phyloP scores from a whole-genome alignment of 2,888 invertebrate genomes.

The Teleogryllus oceanicus region DNA sequence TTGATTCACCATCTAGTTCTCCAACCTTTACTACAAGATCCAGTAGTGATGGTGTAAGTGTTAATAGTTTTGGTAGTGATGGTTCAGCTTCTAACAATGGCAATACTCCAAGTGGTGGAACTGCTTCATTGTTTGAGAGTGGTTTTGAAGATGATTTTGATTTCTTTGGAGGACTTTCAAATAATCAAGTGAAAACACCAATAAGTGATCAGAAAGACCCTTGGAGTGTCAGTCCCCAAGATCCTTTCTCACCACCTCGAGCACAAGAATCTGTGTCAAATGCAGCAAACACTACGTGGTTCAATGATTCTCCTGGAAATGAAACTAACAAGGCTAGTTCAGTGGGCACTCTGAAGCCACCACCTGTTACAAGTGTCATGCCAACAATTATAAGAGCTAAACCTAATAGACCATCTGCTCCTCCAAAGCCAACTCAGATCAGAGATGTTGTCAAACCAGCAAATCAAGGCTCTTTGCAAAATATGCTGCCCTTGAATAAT shows the following conservation, averaged over 20 bases:
- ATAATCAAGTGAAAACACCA: constrained; percentile 48
- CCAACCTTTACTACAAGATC: constrained; percentile 71
- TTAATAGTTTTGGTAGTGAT: constrained; percentile 73
- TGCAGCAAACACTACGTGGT: constrained; percentile 18
- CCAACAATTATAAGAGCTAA: constrained; percentile 75
- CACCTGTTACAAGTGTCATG: constrained; percentile 44
- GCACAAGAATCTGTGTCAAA: background rate
- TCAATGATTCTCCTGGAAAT: background rate
- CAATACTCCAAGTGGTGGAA: constrained; percentile 59
- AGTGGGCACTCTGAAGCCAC: background rate
- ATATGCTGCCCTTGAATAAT: constrained; percentile 46
- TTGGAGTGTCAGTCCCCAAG: constrained; percentile 49
- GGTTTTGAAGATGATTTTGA: constrained; percentile 84
- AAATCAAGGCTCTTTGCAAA: constrained; percentile 41
- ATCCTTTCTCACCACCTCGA: constrained; percentile 56
- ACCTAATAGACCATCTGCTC: constrained; percentile 55
- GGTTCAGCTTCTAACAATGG: constrained; percentile 54
- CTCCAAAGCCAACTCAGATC: constrained; percentile 44
- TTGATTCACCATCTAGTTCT: constrained; percentile 69
- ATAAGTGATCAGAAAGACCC: constrained; percentile 53
- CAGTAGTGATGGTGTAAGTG: constrained; percentile 70
- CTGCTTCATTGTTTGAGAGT: constrained; percentile 69
- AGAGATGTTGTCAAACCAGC: constrained; percentile 30
- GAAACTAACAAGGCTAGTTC: background rate
- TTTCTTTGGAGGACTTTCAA: constrained; percentile 56